Base-by-base conservation (phyloP, 2,888 invertebrate species). In the Drosophila formosana region DNA sequence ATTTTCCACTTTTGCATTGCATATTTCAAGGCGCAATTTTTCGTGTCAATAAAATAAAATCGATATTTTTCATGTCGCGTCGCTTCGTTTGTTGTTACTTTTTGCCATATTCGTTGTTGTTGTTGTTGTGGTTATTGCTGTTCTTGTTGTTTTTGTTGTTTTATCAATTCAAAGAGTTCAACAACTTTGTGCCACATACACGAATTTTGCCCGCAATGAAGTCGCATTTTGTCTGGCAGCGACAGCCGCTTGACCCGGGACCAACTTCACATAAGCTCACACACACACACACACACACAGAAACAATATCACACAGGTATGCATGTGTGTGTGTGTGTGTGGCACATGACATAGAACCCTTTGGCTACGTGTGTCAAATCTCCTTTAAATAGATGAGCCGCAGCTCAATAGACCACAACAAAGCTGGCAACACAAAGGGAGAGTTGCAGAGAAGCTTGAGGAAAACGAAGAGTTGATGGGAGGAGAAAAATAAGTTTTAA, bases 21-120 rank as follows among this genome's bases (percentile, higher is more conserved):
- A 84, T 82, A 82, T 82, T 87, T 82, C 79, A 87, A 82, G 82
- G 88, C 82, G 88, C 85, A 87, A 76, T 72, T 84, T 82, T 81
- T 82, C 64, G 76, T 82, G 82, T 82, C 82, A 82, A 82, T 82
- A 87, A 82, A 78, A 82, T 76, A 70, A 84, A 82, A 82, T 82
- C 88, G 85, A 87, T 82, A 77, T 72, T 70, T 55, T 55, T 45
- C 62, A 67, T 49, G 62, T 55, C 57, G 45, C 41, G 56, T 43
- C 51, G 25, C n/a, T 60, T 26, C 8, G 18, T 6, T 18, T 34
- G 18, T 30, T 55, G 43, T 30, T 47, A n/a, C 28, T 39, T 55
- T 25, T 50, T 34, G 51, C 13, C 34, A 11, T 18, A 13, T 26
- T 32, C 9, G 9, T 32, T 49, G 46, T 18, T 34, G 26, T 23